These are phyloP conservation scores for Excalfactoria chinensis DNA, from an alignment of 2,113 vertebrate genomes.

Conservation along the genomic window DNA sequence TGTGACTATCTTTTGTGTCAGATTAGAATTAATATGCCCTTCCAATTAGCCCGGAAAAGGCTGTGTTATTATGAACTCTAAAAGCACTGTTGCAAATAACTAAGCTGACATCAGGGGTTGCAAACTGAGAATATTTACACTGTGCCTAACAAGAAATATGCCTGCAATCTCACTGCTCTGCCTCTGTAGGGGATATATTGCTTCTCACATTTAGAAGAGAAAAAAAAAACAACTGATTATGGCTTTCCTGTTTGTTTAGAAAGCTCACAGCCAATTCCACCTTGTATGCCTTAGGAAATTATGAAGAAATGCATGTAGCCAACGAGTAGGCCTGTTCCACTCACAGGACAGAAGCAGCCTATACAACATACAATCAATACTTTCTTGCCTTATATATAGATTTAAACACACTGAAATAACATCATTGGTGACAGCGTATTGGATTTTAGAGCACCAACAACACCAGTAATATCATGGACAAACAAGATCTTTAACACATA, in stretches of 20 bases:
- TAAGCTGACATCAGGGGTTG: background rate
- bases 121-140: background rate
- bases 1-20: background rate
- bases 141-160: background rate
- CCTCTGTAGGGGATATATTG: background rate
- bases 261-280: background rate
- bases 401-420: background rate
- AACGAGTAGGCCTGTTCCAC: background rate
- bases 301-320: rapidly evolving
- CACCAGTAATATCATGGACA: background rate
- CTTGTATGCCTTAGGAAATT: background rate
- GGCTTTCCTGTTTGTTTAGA: background rate
- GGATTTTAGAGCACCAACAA: background rate
- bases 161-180: background rate
- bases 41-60: background rate
- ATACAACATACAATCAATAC: background rate
- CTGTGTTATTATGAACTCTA: background rate
- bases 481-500: background rate
- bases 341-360: background rate
- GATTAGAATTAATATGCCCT: background rate
- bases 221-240: background rate
- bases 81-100: background rate
- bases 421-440: background rate
- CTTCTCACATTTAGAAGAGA: background rate
- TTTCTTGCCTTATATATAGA: background rate